These are phyloP conservation scores for Nudaria mundana DNA, from an alignment of 2,888 invertebrate species.

Conservation along the genomic window DNA sequence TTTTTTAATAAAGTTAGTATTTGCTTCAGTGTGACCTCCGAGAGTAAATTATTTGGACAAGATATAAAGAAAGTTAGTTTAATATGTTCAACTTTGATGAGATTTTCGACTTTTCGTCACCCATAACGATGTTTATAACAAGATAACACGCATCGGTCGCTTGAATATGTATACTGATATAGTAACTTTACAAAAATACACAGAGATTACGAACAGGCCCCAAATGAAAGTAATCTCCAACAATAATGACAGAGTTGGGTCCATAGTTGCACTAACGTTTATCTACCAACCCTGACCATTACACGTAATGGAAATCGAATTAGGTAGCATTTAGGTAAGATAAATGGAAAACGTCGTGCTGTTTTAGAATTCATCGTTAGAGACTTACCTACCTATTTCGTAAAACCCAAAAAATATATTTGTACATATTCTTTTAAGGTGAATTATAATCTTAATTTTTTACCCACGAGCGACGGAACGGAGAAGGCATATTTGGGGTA, in stretches of 20 bases:
- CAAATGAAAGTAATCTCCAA: slow-evolving; percentile 57
- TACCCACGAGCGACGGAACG: no score
- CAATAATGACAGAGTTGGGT: slow-evolving; percentile 48
- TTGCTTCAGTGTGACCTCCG: no score
- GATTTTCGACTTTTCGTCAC: slow-evolving; percentile 28
- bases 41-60: no score
- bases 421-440: no score
- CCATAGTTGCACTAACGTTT: slow-evolving; percentile 49
- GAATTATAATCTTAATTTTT: no score
- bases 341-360: slow-evolving; percentile 60
- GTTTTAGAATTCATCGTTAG: slow-evolving; percentile 31
- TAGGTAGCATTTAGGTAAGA: slow-evolving; percentile 65
- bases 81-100: no score
- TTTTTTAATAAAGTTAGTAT: no score
- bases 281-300: slow-evolving; percentile 60
- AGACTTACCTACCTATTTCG: no score
- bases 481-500: no score
- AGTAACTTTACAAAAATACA: slow-evolving; percentile 47
- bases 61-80: no score
- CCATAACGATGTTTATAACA: slow-evolving; percentile 46
- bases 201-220: slow-evolving; percentile 45
- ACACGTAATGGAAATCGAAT: slow-evolving; percentile 69
- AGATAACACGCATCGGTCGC: slow-evolving; percentile 50
- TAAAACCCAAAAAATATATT: no score
- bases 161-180: no score